Evolutionary conservation across 1,140 invertebrate species (phyloP).

Genomic region (Palaemon carinicauda): DNA sequence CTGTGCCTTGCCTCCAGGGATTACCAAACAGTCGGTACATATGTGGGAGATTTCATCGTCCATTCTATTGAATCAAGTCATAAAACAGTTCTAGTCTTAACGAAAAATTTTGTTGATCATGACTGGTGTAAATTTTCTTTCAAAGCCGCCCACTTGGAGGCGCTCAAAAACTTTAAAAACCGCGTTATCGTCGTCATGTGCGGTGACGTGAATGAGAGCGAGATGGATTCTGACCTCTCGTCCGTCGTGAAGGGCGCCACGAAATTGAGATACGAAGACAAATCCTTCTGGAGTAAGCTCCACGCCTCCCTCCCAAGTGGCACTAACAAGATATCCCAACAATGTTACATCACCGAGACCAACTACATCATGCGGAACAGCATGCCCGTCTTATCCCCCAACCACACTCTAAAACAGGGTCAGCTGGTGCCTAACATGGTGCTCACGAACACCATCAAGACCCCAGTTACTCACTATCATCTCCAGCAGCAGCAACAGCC

Average conservation of each 20-base stretch:
- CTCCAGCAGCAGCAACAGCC: slow-evolving; percentile 61
- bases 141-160: slow-evolving; percentile 64
- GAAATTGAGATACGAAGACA: slow-evolving; percentile 57
- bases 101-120: slow-evolving; percentile 87
- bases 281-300: slow-evolving; percentile 57
- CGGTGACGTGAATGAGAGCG: slow-evolving; percentile 52
- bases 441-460: slow-evolving; percentile 46
- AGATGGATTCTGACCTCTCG: slow-evolving; percentile 54
- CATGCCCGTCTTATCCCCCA: slow-evolving; percentile 48
- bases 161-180: slow-evolving; percentile 49
- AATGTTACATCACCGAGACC: slow-evolving; percentile 58
- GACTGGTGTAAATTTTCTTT: slow-evolving; percentile 63
- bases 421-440: slow-evolving; percentile 53
- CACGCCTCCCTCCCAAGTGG: slow-evolving; percentile 37
- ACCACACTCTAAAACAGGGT: slow-evolving; percentile 26
- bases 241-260: slow-evolving; percentile 46
- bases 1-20: slow-evolving; percentile 66
- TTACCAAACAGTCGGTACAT: slow-evolving; percentile 71
- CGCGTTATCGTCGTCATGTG: slow-evolving; percentile 53
- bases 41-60: slow-evolving; percentile 75
- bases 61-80: slow-evolving; percentile 69
- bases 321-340: slow-evolving; percentile 29
- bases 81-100: slow-evolving; percentile 89
- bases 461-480: slow-evolving; percentile 36
- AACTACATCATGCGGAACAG: slow-evolving; percentile 59